Evolutionary conservation across 2,888 invertebrate species (phyloP), one percentile per base, ranked within the genome.

Genomic region (Hyles lineata): DNA sequence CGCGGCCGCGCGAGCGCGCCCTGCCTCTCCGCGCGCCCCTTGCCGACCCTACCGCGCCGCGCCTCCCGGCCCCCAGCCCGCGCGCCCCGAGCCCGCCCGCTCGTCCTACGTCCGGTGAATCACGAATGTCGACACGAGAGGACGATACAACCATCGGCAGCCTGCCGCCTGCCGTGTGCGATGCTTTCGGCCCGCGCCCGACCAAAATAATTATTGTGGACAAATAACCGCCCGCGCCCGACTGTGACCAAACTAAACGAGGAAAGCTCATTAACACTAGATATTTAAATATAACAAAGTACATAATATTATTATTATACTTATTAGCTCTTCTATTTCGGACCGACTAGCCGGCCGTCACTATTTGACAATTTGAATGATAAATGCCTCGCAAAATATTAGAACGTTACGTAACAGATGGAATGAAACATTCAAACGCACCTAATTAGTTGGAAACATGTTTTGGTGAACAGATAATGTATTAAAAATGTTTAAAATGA

Each of bases 61-160:
- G 72, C 76, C 72, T 67, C 74, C 55, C 63, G 74, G 43, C 63
- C 19, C 76, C 70, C 73, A 74, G 17, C 71, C 74, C 70, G 74
- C 75, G 72, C 74, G 67, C 77, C 73, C 70, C 75, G 70, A 73
- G 70, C 79, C 77, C 77, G 77, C 83, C 80, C 85, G 83, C 85
- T 86, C 87, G 89, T 89, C 92, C 92, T 89, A 90, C 93, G 90
- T 92, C 92, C 95, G 91, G 90, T 91, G 92, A 93, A 91, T 91
- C 85, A 82, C 83, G 82, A 83, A 82, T 63, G 82, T 83, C 85
- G 84, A 83, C 83, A 84, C 83, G 78, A 77, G 74, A 75, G 80
- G 75, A 77, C 76, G 76, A 73, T 70, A 89, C 74, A 76, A 81
- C 79, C 81, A 81, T 76, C 81, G 80, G 43, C 71, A 25, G 60